These are phyloP conservation scores for Cheilinus undulatus DNA, from an alignment of 2,113 vertebrate genomes.

Conservation along the genomic window DNA sequence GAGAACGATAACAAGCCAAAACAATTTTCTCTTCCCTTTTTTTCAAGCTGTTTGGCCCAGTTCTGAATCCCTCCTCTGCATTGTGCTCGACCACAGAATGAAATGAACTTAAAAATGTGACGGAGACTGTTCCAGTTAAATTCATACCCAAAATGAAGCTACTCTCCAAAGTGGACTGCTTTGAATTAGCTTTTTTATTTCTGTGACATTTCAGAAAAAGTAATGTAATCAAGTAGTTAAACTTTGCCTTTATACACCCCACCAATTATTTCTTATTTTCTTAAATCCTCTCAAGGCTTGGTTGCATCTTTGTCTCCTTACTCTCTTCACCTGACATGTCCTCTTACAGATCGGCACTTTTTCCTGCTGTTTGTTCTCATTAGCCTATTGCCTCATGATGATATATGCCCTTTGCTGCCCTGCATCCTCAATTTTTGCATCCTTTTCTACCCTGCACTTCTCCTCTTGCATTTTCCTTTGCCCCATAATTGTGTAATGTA, in stretches of 20 bases:
- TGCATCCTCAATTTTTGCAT: constrained; percentile 15
- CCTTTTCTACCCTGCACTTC: background rate
- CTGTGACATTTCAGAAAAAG: constrained; percentile 50
- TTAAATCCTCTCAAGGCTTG: constrained; percentile 11
- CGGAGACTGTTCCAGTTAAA: background rate
- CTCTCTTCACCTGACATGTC: background rate
- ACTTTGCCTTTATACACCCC: constrained; percentile 29
- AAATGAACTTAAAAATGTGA: constrained; percentile 41
- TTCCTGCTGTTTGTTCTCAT: constrained; percentile 23
- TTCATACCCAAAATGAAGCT: constrained; percentile 19
- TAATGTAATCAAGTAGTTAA: constrained; percentile 30
- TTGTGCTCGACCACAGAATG: constrained; percentile 7
- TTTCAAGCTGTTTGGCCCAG: constrained; percentile 30
- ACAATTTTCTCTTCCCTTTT: background rate
- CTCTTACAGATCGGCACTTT: background rate
- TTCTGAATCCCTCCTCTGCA: constrained; percentile 24
- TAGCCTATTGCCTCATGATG: background rate
- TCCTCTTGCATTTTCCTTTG: background rate
- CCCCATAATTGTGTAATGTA: constrained; percentile 11
- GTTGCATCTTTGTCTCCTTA: constrained; percentile 13
- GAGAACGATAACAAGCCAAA: constrained; percentile 30
- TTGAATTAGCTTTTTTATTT: constrained; percentile 56
- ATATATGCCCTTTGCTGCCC: background rate
- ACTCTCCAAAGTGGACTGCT: constrained; percentile 19
- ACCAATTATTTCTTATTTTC: constrained; percentile 22